phyloP scores from a whole-genome alignment of 2,797 vertebrate species.

The Discoglossus pictus region DNA sequence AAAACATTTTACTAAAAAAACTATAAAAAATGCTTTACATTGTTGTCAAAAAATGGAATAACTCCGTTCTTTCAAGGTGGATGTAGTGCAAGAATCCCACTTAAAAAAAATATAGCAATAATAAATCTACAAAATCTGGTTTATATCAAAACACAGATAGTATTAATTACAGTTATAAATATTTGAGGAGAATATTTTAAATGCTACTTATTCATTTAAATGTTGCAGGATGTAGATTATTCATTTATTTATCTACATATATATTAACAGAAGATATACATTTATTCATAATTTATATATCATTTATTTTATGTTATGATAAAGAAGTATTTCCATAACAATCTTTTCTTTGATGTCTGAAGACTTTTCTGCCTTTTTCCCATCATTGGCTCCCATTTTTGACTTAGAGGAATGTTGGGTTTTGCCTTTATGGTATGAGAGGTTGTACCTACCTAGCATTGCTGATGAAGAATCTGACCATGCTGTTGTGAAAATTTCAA shows the following conservation, averaged over 20 bases:
- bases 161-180: conserved; percentile 45
- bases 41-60: conserved; percentile 35
- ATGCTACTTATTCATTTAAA: conserved; percentile 28
- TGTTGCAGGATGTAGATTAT: conserved; percentile 5
- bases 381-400: too few relatives aligned
- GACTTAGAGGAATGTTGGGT: too few relatives aligned
- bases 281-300: too few relatives aligned
- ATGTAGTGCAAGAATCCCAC: conserved; percentile 8
- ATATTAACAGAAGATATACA: too few relatives aligned
- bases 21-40: conserved; percentile 16
- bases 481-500: too few relatives aligned
- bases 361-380: too few relatives aligned
- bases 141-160: conserved; percentile 40
- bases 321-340: too few relatives aligned
- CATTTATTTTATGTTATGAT: too few relatives aligned
- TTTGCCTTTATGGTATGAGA: neutral
- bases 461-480: neutral
- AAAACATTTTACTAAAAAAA: neutral
- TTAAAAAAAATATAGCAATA: conserved; percentile 19
- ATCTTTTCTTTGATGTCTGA: too few relatives aligned
- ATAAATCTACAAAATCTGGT: conserved; percentile 39
- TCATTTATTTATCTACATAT: conserved; percentile 11
- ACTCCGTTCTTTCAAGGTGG: conserved; percentile 1
- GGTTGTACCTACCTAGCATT: neutral
- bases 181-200: conserved; percentile 11